phyloP scores from a whole-genome alignment of 35 echinoderm and acorn worm genomes.

The Holothuria glaberrima region DNA sequence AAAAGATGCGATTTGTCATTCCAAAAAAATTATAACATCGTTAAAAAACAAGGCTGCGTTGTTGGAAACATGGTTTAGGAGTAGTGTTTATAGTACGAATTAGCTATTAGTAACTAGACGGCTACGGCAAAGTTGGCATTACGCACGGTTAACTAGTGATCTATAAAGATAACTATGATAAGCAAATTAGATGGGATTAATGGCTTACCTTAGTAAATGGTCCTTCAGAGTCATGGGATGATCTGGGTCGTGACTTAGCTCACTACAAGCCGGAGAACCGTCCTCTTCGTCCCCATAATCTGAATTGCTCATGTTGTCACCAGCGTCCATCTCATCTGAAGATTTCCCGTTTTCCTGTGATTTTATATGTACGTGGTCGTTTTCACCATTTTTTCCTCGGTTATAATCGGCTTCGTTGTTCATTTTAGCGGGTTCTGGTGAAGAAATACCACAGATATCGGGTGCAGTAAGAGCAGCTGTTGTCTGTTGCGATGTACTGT shows the following conservation, averaged over 20 bases:
- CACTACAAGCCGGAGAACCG: slow-evolving; percentile 10
- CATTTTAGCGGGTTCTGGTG: slow-evolving; percentile 43
- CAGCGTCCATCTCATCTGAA: slow-evolving; percentile 47
- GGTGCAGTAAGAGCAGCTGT: slow-evolving; percentile 36
- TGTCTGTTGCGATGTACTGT: slow-evolving; percentile 30
- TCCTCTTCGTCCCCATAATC: slow-evolving; percentile 68
- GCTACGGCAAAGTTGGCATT: not conserved
- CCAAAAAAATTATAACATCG: no score
- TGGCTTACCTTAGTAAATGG: slow-evolving; percentile 77
- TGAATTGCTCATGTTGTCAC: slow-evolving; percentile 68
- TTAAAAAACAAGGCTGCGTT: no score
- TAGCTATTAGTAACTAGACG: no score
- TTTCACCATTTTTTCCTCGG: slow-evolving; percentile 3
- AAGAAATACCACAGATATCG: slow-evolving; percentile 43
- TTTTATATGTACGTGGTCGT: slow-evolving; percentile 32
- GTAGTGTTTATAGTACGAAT: no score
- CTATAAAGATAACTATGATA: slow-evolving; percentile 41
- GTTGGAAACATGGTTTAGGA: no score
- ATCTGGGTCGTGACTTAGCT: slow-evolving; percentile 46
- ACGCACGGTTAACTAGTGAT: slow-evolving; percentile 22
- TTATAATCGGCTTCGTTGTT: slow-evolving; percentile 44
- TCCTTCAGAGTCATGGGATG: slow-evolving; percentile 72
- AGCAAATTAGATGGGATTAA: slow-evolving; percentile 30
- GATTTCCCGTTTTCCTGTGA: slow-evolving; percentile 55
- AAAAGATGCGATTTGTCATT: no score